A percentile compares a stretch with the other conserved stretches of the same genome.
These are phyloP conservation scores for Mus spretus DNA, from an alignment of 2,797 vertebrate species.

Conservation along the genomic window DNA sequence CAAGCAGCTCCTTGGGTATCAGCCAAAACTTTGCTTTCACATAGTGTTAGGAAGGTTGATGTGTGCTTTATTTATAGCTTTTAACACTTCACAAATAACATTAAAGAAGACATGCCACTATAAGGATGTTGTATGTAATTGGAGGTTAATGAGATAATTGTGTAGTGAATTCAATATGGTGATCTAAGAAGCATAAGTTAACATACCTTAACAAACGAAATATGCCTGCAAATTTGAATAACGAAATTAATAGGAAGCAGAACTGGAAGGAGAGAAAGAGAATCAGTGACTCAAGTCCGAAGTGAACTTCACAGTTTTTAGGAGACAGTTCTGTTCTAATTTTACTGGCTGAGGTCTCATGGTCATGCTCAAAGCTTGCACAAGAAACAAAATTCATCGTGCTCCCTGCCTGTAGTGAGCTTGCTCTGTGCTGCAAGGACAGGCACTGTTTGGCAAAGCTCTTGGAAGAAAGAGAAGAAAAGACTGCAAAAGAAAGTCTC, in stretches of 20 bases:
- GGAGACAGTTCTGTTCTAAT: conserved; percentile 65
- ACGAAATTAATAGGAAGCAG: conserved; percentile 71
- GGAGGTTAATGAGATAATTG: conserved; percentile 67
- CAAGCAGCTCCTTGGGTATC: not conserved
- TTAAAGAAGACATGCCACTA: not conserved
- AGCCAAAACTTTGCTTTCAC: not conserved
- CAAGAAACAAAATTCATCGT: not conserved
- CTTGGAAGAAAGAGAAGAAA: not conserved
- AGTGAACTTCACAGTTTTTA: conserved; percentile 71
- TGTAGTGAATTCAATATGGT: conserved; percentile 64
- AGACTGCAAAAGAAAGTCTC: not conserved
- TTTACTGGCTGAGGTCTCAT: conserved; percentile 70
- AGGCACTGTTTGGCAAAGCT: not conserved
- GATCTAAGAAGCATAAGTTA: conserved; percentile 72
- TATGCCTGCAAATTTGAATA: conserved; percentile 60
- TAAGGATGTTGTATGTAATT: not conserved
- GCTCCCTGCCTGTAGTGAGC: not conserved
- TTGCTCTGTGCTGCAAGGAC: not conserved
- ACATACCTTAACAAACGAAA: conserved; percentile 70
- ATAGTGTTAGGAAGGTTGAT: not conserved
- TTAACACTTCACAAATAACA: conserved; percentile 6
- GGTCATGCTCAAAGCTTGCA: conserved; percentile 38
- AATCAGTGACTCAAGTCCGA: conserved; percentile 51
- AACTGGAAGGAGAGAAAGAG: not conserved
- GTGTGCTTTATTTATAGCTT: conserved; percentile 38